Evolutionary conservation across 2,888 invertebrate species (phyloP).

Genomic region (Pseudococcus viburni): DNA sequence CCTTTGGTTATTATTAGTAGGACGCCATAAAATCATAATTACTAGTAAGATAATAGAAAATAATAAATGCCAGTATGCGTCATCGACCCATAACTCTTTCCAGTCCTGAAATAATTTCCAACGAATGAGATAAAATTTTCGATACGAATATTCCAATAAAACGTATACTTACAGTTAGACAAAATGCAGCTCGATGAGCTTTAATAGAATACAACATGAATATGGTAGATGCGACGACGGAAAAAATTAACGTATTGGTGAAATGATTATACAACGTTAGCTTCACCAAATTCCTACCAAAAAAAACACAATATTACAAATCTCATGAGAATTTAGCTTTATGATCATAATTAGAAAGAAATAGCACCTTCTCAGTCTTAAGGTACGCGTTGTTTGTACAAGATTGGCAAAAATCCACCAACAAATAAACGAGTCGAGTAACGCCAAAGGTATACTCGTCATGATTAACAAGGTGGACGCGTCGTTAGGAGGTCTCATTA

Average conservation of each 20-base stretch:
- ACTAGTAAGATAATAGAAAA: slow-evolving; percentile 90
- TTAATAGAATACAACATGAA: slow-evolving; percentile 95
- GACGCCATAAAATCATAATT: slow-evolving; percentile 96
- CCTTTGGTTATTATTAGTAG: slow-evolving; percentile 95
- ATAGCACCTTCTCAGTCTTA: slow-evolving; percentile 81
- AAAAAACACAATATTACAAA: slow-evolving; percentile 67
- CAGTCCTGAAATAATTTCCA: slow-evolving; percentile 77
- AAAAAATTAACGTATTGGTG: slow-evolving; percentile 93
- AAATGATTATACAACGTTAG: slow-evolving; percentile 92
- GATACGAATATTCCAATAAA: not conserved
- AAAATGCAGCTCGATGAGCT: slow-evolving; percentile 82
- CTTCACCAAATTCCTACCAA: slow-evolving; percentile 88
- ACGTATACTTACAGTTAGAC: slow-evolving; percentile 78
- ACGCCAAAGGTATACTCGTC: slow-evolving; percentile 87
- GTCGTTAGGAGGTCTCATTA: slow-evolving; percentile 78
- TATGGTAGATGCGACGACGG: slow-evolving; percentile 89
- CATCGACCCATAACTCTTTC: slow-evolving; percentile 94
- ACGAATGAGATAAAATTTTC: not conserved
- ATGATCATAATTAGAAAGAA: not conserved
- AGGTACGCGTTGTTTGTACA: slow-evolving; percentile 90
- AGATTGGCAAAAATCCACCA: slow-evolving; percentile 95
- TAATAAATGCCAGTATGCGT: slow-evolving; percentile 95
- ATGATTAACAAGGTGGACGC: slow-evolving; percentile 79
- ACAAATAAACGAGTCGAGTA: slow-evolving; percentile 88
- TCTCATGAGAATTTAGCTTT: not conserved